A percentile compares a stretch with the other conserved stretches of the same genome.
Conservation (phyloP, 1,140 invertebrate genomes). For the Physella acuta region DNA sequence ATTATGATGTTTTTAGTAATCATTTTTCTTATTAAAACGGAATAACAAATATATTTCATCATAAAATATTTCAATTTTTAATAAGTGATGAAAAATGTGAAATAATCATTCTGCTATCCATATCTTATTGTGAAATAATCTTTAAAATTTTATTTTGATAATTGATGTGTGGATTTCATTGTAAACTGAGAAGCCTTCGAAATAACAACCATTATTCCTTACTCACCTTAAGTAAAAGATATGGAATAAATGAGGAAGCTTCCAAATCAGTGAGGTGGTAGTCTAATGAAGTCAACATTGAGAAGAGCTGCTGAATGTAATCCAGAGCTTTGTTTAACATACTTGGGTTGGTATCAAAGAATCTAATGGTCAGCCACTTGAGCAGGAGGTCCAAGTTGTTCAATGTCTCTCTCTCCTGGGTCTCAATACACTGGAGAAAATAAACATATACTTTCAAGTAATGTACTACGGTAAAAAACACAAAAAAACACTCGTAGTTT, state of each 20-base stretch:
- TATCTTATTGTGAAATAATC: no score
- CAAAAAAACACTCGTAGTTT: no score
- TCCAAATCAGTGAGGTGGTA: slow-evolving; percentile 89
- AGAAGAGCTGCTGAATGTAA: slow-evolving; percentile 83
- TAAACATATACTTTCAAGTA: no score
- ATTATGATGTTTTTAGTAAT: no score
- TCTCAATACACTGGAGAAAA: slow-evolving; percentile 68
- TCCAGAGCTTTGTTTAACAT: slow-evolving; percentile 92
- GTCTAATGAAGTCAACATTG: slow-evolving; percentile 74
- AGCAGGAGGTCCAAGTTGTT: slow-evolving; percentile 92
- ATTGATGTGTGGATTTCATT: not conserved
- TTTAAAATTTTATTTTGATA: no score
- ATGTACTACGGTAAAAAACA: no score
- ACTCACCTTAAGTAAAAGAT: slow-evolving; percentile 82
- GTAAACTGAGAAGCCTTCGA: not conserved
- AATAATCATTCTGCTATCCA: no score
- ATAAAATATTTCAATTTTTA: no score
- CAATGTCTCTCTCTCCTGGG: slow-evolving; percentile 76
- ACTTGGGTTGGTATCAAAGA: slow-evolving; percentile 98
- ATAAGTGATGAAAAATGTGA: no score
- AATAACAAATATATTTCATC: no score
- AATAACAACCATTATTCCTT: no score
- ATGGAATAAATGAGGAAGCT: slow-evolving; percentile 90
- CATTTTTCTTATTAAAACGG: no score
- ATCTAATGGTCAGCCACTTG: slow-evolving; percentile 93